These are phyloP conservation scores for Eulemur coronatus DNA, from an alignment of 2,797 vertebrate species.

Conservation along the genomic window DNA sequence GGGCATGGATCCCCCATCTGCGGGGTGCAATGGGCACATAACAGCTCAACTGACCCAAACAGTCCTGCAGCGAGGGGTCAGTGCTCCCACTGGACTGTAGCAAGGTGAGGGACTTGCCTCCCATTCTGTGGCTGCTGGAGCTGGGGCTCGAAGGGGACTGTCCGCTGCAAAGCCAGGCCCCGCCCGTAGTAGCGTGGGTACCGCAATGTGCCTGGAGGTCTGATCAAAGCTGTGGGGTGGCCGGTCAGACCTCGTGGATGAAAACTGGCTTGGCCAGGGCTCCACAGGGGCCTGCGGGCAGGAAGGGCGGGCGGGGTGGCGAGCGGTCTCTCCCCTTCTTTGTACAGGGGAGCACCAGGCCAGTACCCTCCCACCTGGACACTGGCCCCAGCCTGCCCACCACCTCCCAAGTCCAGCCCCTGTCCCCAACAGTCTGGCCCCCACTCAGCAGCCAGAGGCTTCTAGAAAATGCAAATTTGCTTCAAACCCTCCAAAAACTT, in stretches of 20 bases:
- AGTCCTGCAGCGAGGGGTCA: no score
- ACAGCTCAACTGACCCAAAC: not conserved
- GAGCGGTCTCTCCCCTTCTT: no score
- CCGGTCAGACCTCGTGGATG: not conserved
- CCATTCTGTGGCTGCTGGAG: not conserved
- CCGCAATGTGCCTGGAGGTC: not conserved
- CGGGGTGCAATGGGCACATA: rapidly evolving
- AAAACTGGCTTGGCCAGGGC: not conserved
- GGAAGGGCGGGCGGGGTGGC: rapidly evolving
- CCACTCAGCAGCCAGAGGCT: not conserved
- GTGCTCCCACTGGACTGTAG: no score
- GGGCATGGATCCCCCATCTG: not conserved
- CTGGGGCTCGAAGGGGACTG: not conserved
- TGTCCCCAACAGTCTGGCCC: not conserved
- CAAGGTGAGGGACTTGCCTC: not conserved
- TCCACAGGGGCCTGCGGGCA: not conserved
- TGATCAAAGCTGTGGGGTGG: not conserved
- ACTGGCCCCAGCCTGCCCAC: rapidly evolving
- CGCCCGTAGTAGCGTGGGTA: rapidly evolving
- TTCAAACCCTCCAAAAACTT: not conserved
- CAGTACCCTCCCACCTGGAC: not conserved
- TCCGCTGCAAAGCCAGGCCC: not conserved
- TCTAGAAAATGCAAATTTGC: not conserved
- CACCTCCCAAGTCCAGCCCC: not conserved
- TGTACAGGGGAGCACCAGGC: not conserved